A percentile compares a stretch with the other conserved stretches of the same genome.
These are phyloP conservation scores for Sinelater perroti DNA, from an alignment of 2,888 invertebrate genomes.

Conservation along the genomic window DNA sequence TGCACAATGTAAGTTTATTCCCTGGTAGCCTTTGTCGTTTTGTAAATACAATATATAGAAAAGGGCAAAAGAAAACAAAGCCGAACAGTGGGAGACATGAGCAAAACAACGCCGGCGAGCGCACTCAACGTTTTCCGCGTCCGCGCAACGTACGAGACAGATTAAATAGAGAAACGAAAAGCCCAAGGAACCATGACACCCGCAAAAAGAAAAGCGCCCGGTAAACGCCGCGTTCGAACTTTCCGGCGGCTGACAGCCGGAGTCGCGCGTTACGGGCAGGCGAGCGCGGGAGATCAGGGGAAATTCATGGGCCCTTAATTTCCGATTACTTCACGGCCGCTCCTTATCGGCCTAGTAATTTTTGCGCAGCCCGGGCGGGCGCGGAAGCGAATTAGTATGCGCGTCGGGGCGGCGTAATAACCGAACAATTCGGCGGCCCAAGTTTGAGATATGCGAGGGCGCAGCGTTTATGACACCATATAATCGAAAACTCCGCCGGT, in stretches of 20 bases:
- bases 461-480: constrained; percentile 24
- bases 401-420: too few relatives aligned
- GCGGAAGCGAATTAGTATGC: too few relatives aligned
- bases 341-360: too few relatives aligned
- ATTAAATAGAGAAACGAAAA: constrained; percentile 14
- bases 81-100: too few relatives aligned
- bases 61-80: too few relatives aligned
- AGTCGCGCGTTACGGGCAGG: constrained; percentile 21
- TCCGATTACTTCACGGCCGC: background rate
- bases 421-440: constrained; percentile 5
- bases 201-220: constrained; percentile 21
- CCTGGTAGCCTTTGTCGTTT: too few relatives aligned
- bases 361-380: too few relatives aligned
- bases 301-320: too few relatives aligned
- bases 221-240: constrained; percentile 17
- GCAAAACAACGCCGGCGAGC: too few relatives aligned
- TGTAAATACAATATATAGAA: too few relatives aligned
- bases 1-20: too few relatives aligned
- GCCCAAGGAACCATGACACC: constrained; percentile 14
- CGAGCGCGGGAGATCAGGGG: constrained; percentile 4
- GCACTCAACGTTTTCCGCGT: too few relatives aligned
- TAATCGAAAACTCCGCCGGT: constrained; percentile 17
- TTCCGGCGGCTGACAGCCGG: constrained; percentile 22
- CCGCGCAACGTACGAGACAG: constrained; percentile 5
- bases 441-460: constrained; percentile 24